These are phyloP conservation scores for Aurelia coerulea DNA, from an alignment of 30 jellyfish, hydroid and myxozoan species.

Conservation along the genomic window DNA sequence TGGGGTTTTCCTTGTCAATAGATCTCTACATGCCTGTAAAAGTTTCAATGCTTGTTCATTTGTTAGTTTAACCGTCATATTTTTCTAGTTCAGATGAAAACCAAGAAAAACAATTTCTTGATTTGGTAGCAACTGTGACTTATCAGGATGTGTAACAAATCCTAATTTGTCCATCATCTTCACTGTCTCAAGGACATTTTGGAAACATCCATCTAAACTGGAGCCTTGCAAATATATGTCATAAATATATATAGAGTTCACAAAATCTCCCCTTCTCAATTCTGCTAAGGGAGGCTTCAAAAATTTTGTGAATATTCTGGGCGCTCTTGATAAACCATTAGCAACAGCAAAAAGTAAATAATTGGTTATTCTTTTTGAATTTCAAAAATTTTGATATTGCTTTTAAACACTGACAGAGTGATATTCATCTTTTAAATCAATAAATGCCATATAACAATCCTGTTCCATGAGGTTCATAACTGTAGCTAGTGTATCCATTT, in stretches of 20 bases:
- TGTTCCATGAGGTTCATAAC: slow-evolving; percentile 1
- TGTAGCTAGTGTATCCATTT: slow-evolving; percentile 3
- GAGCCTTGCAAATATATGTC: slow-evolving; percentile 1
- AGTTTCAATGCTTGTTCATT: no score
- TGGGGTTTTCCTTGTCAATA: no score
- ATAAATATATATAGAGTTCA: background rate
- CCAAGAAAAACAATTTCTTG: no score
- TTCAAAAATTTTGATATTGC: no score
- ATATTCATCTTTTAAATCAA: no score
- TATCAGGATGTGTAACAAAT: no score
- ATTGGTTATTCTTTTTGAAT: background rate
- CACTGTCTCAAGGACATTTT: slow-evolving; percentile 4
- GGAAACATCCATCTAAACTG: background rate
- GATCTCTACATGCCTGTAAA: no score
- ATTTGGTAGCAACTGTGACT: no score
- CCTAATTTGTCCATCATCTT: background rate
- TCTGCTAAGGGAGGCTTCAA: background rate
- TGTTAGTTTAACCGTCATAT: no score
- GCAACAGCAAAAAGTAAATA: background rate
- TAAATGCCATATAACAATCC: background rate
- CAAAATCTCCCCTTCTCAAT: background rate
- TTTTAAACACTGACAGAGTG: no score
- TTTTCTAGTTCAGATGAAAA: no score
- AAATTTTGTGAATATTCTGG: background rate
- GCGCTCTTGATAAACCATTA: slow-evolving; percentile 1